Evolutionary conservation across 2,797 vertebrate genomes (phyloP).

Genomic region (Varecia variegata): DNA sequence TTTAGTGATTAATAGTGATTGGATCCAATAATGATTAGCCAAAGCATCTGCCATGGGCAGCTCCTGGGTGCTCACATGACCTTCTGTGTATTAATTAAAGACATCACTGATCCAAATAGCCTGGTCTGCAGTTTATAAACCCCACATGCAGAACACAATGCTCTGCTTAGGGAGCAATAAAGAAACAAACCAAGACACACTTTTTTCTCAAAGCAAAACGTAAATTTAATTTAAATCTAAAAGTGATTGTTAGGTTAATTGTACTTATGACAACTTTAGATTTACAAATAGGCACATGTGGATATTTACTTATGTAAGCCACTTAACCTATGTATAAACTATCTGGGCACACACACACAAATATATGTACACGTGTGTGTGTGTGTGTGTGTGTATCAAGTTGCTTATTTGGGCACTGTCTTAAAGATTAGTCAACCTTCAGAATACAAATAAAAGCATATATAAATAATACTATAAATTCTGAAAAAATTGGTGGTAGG

Average conservation of each 20-base stretch:
- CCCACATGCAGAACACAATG: slow-evolving; percentile 1
- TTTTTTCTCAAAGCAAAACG: slow-evolving; percentile 48
- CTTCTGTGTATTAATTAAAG: slow-evolving; percentile 72
- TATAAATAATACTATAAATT: not conserved
- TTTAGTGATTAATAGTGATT: slow-evolving; percentile 68
- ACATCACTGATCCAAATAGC: slow-evolving; percentile 41
- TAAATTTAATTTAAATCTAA: slow-evolving; percentile 68
- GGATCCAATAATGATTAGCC: slow-evolving; percentile 62
- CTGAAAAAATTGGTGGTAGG: not conserved
- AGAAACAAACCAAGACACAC: slow-evolving; percentile 32
- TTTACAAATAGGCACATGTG: slow-evolving; percentile 46
- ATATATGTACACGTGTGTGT: not conserved
- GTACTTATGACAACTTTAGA: slow-evolving; percentile 24
- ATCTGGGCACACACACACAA: not conserved
- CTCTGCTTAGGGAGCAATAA: slow-evolving; percentile 45
- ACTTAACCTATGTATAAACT: slow-evolving; percentile 34
- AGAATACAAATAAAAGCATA: not conserved
- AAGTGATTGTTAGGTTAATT: slow-evolving; percentile 63
- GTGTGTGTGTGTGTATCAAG: not conserved
- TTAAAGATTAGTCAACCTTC: not conserved
- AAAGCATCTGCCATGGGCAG: slow-evolving; percentile 55
- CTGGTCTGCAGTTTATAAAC: slow-evolving; percentile 10
- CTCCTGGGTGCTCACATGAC: slow-evolving; percentile 1
- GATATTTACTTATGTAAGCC: slow-evolving; percentile 28
- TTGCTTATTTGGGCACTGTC: not conserved